phyloP scores from a whole-genome alignment of 2,797 vertebrate species.

The Mus spretus region DNA sequence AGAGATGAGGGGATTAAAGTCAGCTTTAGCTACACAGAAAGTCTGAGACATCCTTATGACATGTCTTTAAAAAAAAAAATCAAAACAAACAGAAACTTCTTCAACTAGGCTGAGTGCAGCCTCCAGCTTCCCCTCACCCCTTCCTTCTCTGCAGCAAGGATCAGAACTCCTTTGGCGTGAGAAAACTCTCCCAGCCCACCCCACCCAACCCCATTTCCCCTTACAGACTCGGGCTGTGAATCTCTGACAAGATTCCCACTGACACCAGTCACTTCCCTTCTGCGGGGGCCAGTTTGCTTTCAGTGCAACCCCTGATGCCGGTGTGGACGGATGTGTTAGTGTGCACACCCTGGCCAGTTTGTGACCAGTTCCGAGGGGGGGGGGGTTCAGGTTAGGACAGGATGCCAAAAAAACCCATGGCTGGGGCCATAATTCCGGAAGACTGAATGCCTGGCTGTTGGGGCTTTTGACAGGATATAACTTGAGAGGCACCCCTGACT shows the following conservation, averaged over 20 bases:
- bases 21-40: neutral
- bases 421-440: neutral
- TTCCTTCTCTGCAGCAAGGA: neutral
- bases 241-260: neutral
- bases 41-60: neutral
- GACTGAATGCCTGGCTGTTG: neutral
- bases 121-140: neutral
- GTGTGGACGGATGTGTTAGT: too few species aligned
- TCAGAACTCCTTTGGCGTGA: neutral
- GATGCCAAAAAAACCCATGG: neutral
- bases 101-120: neutral
- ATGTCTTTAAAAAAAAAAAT: neutral
- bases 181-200: rapidly evolving
- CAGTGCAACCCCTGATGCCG: too few species aligned
- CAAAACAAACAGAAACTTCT: neutral
- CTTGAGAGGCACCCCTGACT: neutral
- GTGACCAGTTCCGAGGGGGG: neutral
- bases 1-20: neutral
- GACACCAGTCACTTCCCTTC: neutral
- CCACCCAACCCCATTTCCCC: too few species aligned
- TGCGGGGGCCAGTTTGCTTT: too few species aligned
- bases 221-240: neutral
- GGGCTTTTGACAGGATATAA: rapidly evolving
- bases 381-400: neutral
- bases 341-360: neutral